These are phyloP conservation scores for Semaprochilodus insignis DNA, from an alignment of 2,797 vertebrate species.

Conservation along the genomic window DNA sequence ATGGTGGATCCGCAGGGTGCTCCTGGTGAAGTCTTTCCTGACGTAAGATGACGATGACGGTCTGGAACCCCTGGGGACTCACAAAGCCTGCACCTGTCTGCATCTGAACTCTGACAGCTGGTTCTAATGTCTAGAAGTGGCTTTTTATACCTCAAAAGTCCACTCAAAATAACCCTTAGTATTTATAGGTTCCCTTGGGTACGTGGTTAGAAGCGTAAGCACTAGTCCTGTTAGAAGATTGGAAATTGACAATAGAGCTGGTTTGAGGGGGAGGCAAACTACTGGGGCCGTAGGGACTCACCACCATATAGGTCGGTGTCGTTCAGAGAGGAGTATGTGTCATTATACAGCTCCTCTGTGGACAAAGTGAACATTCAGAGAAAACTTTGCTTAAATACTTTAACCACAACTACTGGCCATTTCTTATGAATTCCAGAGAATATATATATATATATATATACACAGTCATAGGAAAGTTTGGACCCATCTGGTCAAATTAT, in stretches of 20 bases:
- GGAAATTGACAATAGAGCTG: background rate
- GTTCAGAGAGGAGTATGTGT: conserved; percentile 87
- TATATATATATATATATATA: no score
- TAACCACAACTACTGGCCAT: no score
- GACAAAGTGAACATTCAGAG: conserved; percentile 77
- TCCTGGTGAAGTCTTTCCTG: conserved; percentile 7
- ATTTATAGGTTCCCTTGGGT: background rate
- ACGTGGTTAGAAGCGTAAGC: conserved; percentile 38
- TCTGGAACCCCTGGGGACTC: conserved; percentile 3
- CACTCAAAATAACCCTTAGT: background rate
- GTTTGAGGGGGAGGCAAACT: background rate
- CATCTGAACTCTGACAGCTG: background rate
- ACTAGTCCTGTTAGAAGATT: conserved; percentile 44
- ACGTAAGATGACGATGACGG: background rate
- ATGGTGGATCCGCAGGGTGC: conserved; percentile 19
- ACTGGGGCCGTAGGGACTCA: conserved; percentile 81
- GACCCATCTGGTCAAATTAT: no score
- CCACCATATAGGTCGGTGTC: conserved; percentile 89
- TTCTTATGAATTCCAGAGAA: no score
- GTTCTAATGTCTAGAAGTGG: background rate
- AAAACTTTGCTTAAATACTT: no score
- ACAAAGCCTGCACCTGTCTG: background rate
- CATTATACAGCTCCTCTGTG: conserved; percentile 91
- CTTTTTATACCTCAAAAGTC: background rate
- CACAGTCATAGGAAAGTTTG: no score